Evolutionary conservation across 2,797 vertebrate genomes (phyloP), one percentile per base, ranked within the genome.

Genomic region (Synanceia verrucosa): DNA sequence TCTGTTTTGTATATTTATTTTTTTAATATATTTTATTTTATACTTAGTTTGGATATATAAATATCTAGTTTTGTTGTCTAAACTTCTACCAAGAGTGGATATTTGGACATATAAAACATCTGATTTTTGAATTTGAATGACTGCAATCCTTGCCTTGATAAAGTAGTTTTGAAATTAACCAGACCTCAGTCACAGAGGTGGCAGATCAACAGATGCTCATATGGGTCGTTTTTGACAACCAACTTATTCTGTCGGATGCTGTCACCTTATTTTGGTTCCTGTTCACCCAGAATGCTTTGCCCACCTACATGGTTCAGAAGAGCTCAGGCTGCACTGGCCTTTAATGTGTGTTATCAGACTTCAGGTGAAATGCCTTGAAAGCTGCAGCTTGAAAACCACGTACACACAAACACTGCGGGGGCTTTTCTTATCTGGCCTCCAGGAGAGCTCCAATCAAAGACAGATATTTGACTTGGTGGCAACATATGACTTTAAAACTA

Each of bases 271-370:
- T 70, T 57, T 58, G 44, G 3, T 34, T 58, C 4, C n/a, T 2
- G 50, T 70, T 65, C n/a, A n/a, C 39, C 65, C 33, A 13, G 43
- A 50, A 51, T 0, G 19, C 52, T 34, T 69, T 57, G 81, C 64
- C 81, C 86, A 76, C 80, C 80, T 70, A 67, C 67, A 11, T 33
- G 1, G 70, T 34, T 73, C 51, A 56, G 23, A 39, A 48, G 28
- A 41, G 44, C 50, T 46, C 18, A 12, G 51, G 51, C 46, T 33
- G 33, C 14, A 31, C 4, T 39, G 1, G 31, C 57, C 81, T 89
- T 84, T 84, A 79, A 83, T 72, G 83, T 74, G 48, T 16, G 26
- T 82, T 86, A 84, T 89, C 84, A 58, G 76, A 76, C 70, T 74
- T 52, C 9, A 26, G 62, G 46, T 5, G 28, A 69, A 47, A 82